These are phyloP conservation scores for Megaceryle torquata DNA, from an alignment of 2,113 vertebrate species.

Conservation along the genomic window DNA sequence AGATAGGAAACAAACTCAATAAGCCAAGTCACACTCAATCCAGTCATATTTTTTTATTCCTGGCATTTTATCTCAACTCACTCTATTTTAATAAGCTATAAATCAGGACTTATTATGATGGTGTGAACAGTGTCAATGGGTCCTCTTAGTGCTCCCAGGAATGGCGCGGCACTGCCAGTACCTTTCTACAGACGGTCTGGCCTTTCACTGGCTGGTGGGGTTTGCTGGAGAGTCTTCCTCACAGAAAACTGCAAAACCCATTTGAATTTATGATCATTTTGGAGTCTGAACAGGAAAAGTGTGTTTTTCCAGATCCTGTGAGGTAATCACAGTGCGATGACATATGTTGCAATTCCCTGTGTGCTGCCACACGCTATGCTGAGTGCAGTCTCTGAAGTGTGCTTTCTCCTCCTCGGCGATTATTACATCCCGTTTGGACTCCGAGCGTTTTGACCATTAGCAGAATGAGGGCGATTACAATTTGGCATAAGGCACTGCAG, in stretches of 20 bases:
- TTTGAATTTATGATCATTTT: constrained; percentile 6
- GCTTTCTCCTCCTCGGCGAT: constrained; percentile 51
- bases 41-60: constrained; percentile 45
- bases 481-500: constrained; percentile 48
- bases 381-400: background rate
- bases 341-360: constrained; percentile 18
- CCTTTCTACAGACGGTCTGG: background rate
- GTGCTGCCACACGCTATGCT: background rate
- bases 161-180: background rate
- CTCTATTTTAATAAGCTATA: constrained; percentile 42
- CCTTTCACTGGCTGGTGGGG: background rate
- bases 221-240: constrained; percentile 37
- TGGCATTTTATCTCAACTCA: constrained; percentile 49
- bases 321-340: constrained; percentile 14
- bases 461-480: constrained; percentile 55
- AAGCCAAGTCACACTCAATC: constrained; percentile 57
- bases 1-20: constrained; percentile 61
- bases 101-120: constrained; percentile 23
- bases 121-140: constrained; percentile 1
- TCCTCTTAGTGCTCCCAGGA: background rate
- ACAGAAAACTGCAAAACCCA: constrained; percentile 27
- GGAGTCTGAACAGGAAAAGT: constrained; percentile 37
- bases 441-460: constrained; percentile 42
- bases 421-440: constrained; percentile 17
- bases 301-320: constrained; percentile 41